Conservation (phyloP, 2,888 invertebrate species). For the Antitype chi region DNA sequence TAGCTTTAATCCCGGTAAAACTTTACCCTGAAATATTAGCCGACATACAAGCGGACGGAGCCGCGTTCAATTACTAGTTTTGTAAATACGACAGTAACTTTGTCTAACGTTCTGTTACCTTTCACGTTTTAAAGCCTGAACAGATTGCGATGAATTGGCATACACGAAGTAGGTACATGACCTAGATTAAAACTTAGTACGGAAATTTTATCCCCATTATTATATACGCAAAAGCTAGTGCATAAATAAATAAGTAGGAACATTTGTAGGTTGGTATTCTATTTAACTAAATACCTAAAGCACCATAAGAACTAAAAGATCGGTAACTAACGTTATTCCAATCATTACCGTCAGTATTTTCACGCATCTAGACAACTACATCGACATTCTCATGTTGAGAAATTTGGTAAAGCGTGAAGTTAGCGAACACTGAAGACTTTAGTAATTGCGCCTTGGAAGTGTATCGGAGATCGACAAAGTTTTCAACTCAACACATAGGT, state of each 20-base stretch:
- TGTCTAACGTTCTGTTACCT: neutral
- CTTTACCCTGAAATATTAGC: too few relatives aligned
- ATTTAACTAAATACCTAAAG: too few relatives aligned
- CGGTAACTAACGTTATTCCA: slow-evolving; percentile 7
- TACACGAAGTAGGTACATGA: neutral
- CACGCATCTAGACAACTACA: slow-evolving; percentile 13
- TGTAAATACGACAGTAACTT: neutral
- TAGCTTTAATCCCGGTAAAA: too few relatives aligned
- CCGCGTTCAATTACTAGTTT: neutral
- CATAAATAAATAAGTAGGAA: neutral
- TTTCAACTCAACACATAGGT: slow-evolving; percentile 71
- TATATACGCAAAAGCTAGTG: neutral
- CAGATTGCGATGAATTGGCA: neutral
- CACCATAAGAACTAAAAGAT: neutral
- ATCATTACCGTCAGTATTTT: slow-evolving; percentile 2
- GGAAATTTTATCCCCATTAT: neutral
- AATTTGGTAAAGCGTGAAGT: slow-evolving; percentile 48
- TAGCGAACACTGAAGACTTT: slow-evolving; percentile 62
- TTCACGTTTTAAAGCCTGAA: neutral
- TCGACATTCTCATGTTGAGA: slow-evolving; percentile 34
- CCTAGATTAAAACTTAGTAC: neutral
- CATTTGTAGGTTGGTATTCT: too few relatives aligned
- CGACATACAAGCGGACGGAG: too few relatives aligned
- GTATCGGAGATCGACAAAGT: slow-evolving; percentile 73
- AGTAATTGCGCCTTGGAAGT: slow-evolving; percentile 72